Evolutionary conservation across 2,888 invertebrate species (phyloP).

Genomic region (Elmis aenea): DNA sequence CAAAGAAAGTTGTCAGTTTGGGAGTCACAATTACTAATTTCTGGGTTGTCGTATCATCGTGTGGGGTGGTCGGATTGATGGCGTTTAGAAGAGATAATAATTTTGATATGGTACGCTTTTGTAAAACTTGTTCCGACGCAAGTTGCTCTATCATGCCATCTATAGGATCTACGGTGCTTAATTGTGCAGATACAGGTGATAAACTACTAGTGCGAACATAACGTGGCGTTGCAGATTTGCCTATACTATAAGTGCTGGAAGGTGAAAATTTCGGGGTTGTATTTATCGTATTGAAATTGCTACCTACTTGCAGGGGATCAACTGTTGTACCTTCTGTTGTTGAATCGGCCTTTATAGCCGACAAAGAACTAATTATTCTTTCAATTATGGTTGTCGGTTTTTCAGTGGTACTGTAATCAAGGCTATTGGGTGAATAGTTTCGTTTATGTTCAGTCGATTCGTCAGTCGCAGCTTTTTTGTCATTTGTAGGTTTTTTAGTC

Average conservation of each 20-base stretch:
- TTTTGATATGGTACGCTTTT: slow-evolving; percentile 41
- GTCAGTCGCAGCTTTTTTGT: slow-evolving; percentile 19
- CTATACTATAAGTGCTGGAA: slow-evolving; percentile 24
- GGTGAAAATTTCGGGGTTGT: slow-evolving; percentile 14
- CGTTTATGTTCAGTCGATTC: slow-evolving; percentile 19
- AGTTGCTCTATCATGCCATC: slow-evolving; percentile 37
- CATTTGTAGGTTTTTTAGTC: slow-evolving; percentile 36
- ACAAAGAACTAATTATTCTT: slow-evolving; percentile 43
- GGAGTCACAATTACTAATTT: slow-evolving; percentile 39
- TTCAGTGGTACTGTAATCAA: slow-evolving; percentile 36
- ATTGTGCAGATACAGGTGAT: slow-evolving; percentile 17
- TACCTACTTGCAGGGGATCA: slow-evolving; percentile 39
- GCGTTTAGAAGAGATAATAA: slow-evolving; percentile 44
- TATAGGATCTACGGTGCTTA: slow-evolving; percentile 30
- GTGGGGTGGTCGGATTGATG: slow-evolving; percentile 25
- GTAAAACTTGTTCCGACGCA: slow-evolving; percentile 36
- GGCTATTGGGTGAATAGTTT: slow-evolving; percentile 21
- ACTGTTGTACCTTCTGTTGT: slow-evolving; percentile 29
- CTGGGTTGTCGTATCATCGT: slow-evolving; percentile 20
- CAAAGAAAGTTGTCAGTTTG: slow-evolving; percentile 27
- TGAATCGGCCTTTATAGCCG: slow-evolving; percentile 41
- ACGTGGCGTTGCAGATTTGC: slow-evolving; percentile 29
- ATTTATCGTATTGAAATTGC: slow-evolving; percentile 37
- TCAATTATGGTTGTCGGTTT: slow-evolving; percentile 46
- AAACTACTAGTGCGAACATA: slow-evolving; percentile 13